phyloP scores from a whole-genome alignment of 2,888 invertebrate genomes.

The Patella ulyssiponensis region DNA sequence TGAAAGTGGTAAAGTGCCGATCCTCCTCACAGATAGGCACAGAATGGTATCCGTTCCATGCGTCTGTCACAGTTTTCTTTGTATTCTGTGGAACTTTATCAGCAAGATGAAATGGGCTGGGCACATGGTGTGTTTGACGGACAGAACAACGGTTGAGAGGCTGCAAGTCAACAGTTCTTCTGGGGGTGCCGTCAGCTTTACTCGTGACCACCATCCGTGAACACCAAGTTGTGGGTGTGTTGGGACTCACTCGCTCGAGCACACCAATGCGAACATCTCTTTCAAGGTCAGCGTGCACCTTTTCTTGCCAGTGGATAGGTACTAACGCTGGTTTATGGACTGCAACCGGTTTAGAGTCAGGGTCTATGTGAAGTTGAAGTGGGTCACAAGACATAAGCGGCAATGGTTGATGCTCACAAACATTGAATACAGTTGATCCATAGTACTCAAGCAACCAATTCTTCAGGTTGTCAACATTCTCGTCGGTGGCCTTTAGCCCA shows the following conservation, averaged over 20 bases:
- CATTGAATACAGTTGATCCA: conserved; percentile 28
- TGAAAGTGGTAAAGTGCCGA: conserved; percentile 11
- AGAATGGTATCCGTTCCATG: conserved; percentile 18
- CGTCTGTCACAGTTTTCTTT: conserved; percentile 12
- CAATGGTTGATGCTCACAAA: conserved; percentile 36
- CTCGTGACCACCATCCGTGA: background rate
- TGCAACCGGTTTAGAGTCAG: conserved; percentile 33
- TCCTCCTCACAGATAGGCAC: conserved; percentile 16
- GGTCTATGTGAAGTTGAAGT: conserved; percentile 36
- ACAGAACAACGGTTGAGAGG: background rate
- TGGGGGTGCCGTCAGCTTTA: conserved; percentile 13
- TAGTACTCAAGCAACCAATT: conserved; percentile 34
- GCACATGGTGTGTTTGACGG: conserved; percentile 36
- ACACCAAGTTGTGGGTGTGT: conserved; percentile 25
- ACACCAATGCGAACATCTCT: conserved; percentile 34
- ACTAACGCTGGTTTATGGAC: conserved; percentile 34
- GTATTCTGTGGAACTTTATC: background rate
- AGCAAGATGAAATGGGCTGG: conserved; percentile 34
- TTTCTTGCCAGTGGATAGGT: conserved; percentile 35
- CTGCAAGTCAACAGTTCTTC: conserved; percentile 11
- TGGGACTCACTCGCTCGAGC: conserved; percentile 27
- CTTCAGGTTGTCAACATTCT: conserved; percentile 29
- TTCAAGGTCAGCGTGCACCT: conserved; percentile 31
- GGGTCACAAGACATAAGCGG: conserved; percentile 40
- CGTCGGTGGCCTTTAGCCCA: conserved; percentile 28